These are phyloP conservation scores for Gymnobelideus leadbeateri DNA, from an alignment of 2,113 vertebrate genomes.

Conservation along the genomic window DNA sequence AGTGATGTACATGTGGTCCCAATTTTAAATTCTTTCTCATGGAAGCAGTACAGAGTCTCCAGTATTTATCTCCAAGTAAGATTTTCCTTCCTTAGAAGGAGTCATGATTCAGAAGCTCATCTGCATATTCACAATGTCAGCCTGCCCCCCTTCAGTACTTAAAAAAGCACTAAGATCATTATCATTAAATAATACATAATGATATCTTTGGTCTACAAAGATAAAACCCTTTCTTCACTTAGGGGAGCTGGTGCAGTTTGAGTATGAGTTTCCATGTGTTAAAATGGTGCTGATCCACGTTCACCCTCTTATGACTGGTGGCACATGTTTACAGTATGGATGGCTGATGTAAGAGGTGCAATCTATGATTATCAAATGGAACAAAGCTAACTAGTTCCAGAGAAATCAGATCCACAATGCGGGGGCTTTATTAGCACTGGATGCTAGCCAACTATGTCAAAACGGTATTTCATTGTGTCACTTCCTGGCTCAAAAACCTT, in stretches of 20 bases:
- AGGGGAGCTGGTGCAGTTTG: fast-evolving
- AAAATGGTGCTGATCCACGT: neutral
- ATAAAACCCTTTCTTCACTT: fast-evolving
- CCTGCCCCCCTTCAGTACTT: neutral
- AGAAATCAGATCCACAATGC: neutral
- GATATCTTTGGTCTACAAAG: neutral
- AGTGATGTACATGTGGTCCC: neutral
- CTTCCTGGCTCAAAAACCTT: neutral
- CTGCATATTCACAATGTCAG: neutral
- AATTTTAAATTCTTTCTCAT: neutral
- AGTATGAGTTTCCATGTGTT: fast-evolving
- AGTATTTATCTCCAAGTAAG: neutral
- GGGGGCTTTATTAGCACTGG: neutral
- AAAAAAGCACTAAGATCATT: neutral
- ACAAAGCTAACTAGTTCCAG: neutral
- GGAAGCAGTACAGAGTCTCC: neutral
- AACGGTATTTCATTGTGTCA: neutral
- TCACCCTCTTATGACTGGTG: neutral
- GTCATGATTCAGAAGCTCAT: neutral
- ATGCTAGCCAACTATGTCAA: neutral
- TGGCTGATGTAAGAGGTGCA: neutral
- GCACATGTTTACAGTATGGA: fast-evolving
- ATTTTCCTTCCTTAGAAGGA: neutral
- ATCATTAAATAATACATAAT: neutral
- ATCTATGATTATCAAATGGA: neutral